phyloP scores from a whole-genome alignment of 1,140 invertebrate species.

The Drosophila insularis region DNA sequence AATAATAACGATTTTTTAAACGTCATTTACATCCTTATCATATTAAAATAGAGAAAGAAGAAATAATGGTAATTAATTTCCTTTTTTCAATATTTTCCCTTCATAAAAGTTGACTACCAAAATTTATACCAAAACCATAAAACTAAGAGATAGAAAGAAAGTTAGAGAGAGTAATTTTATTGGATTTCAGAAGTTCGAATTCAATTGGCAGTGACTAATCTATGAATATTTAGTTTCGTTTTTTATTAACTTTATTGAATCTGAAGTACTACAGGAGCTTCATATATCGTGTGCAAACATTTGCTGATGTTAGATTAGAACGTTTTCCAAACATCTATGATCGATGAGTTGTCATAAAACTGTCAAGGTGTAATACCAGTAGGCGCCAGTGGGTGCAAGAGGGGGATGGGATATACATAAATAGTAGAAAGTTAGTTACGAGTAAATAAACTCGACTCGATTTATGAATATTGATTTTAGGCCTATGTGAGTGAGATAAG shows the following conservation, averaged over 20 bases:
- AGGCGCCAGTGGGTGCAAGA: slow-evolving; percentile 47
- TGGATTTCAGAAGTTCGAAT: too few species aligned
- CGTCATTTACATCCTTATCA: too few species aligned
- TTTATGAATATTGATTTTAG: slow-evolving; percentile 42
- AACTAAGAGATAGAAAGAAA: too few species aligned
- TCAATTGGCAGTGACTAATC: neutral
- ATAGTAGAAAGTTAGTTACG: neutral
- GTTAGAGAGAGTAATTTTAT: too few species aligned
- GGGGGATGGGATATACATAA: neutral
- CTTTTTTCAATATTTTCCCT: too few species aligned
- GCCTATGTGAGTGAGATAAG: slow-evolving; percentile 24
- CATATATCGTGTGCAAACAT: neutral
- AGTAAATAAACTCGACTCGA: slow-evolving; percentile 17
- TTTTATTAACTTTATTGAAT: neutral
- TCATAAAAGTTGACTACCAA: too few species aligned
- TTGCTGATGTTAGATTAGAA: slow-evolving; percentile 46
- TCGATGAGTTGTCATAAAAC: slow-evolving; percentile 63
- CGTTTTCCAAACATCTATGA: slow-evolving; percentile 40
- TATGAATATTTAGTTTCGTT: neutral
- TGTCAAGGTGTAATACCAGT: slow-evolving; percentile 70
- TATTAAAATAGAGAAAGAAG: too few species aligned
- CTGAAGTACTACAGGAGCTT: too few species aligned
- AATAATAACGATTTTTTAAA: too few species aligned
- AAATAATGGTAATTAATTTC: too few species aligned
- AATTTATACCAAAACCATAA: too few species aligned